Percentiles rank a stretch among this genome's conserved stretches.
Conservation (phyloP, 2,797 vertebrate species). For the Netta rufina region DNA sequence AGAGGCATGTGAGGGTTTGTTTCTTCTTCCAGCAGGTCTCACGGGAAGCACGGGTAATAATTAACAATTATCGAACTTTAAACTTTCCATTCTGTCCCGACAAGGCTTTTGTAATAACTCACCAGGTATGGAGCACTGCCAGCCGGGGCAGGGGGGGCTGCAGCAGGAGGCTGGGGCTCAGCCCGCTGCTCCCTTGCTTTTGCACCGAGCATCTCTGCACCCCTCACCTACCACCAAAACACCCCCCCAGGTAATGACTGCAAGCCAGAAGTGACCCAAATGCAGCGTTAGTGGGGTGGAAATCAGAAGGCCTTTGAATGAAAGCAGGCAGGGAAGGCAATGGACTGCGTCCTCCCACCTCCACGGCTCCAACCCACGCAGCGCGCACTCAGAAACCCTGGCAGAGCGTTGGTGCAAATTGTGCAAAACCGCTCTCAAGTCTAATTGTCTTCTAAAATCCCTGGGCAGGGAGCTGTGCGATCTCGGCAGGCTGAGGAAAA, state of each 20-base stretch:
- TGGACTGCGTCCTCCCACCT: not conserved
- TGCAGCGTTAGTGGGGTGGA: not conserved
- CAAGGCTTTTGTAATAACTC: not conserved
- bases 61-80: slow-evolving; percentile 45
- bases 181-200: not conserved
- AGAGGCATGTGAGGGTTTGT: not conserved
- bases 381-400: not conserved
- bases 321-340: not conserved
- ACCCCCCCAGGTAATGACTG: not conserved
- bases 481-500: not conserved
- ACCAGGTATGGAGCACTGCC: not conserved
- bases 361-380: not conserved
- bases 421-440: not conserved
- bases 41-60: slow-evolving; percentile 30
- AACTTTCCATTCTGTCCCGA: not conserved
- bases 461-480: not conserved
- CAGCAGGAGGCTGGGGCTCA: not conserved
- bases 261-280: not conserved
- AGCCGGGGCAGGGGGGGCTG: not conserved
- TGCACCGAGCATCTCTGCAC: not conserved
- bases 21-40: not conserved
- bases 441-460: not conserved
- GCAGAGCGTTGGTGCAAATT: not conserved
- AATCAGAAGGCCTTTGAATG: not conserved
- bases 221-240: not conserved